Evolutionary conservation across 2,888 invertebrate genomes (phyloP).

Genomic region (Ethmia dodecea): DNA sequence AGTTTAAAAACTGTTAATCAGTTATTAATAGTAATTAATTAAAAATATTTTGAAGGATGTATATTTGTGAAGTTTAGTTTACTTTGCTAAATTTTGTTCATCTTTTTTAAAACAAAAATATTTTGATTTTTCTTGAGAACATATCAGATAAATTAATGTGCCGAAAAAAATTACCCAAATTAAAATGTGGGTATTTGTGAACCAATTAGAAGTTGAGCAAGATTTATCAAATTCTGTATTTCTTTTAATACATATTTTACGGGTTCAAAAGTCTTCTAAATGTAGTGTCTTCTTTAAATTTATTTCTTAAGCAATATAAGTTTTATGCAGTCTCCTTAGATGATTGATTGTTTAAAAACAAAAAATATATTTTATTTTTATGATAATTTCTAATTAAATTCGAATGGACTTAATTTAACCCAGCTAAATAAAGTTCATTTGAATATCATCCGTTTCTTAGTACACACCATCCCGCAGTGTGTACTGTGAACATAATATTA

Average conservation of each 20-base stretch:
- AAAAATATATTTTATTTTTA: constrained; percentile 9
- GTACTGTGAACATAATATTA: constrained; percentile 32
- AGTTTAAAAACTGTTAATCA: too few relatives aligned
- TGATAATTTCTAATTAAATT: constrained; percentile 17
- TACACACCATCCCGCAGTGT: constrained; percentile 19
- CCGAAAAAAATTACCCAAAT: constrained; percentile 25
- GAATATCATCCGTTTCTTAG: constrained; percentile 27
- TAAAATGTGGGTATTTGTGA: constrained; percentile 44
- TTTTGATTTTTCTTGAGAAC: constrained; percentile 36
- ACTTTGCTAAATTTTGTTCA: constrained; percentile 37
- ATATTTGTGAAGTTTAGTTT: too few relatives aligned
- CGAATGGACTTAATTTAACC: constrained; percentile 63
- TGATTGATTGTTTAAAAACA: constrained; percentile 11
- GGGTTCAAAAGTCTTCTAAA: too few relatives aligned
- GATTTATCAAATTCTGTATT: too few relatives aligned
- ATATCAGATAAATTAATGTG: constrained; percentile 32
- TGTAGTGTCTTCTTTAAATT: too few relatives aligned
- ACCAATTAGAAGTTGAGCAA: constrained; percentile 37
- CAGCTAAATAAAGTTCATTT: constrained; percentile 67
- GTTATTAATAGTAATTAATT: too few relatives aligned
- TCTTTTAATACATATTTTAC: too few relatives aligned
- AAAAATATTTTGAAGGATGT: too few relatives aligned
- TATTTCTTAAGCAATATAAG: too few relatives aligned
- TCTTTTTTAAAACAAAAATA: constrained; percentile 29
- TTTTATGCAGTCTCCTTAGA: too few relatives aligned